Evolutionary conservation across 2,888 invertebrate genomes (phyloP), one percentile per base, ranked within the genome.

Genomic region (Melanostoma scalare): DNA sequence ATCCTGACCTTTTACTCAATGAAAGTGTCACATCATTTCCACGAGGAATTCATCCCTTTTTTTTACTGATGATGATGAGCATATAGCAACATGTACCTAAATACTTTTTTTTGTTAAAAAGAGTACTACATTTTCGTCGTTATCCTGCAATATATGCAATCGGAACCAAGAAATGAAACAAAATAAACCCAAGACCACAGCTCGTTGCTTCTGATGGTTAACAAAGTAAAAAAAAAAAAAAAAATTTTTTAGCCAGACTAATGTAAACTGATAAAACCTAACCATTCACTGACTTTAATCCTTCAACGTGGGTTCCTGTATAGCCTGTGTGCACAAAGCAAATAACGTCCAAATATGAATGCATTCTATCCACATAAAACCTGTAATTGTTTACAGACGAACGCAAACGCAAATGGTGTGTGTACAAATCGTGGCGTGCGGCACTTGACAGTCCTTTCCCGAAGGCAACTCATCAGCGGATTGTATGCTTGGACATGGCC

Each of bases 371-470:
- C 48, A 50, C 44, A 55, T 35, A 75, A 63, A 50, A 75, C 80
- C 69, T 69, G 69, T 67, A 55, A 72, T 81, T 82, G 82, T 78
- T 77, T 74, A 58, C 82, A 35, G 69, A 38, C 44, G 31, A 67
- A 46, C 61, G 52, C 52, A 65, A 52, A 42, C 67, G 31, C 20
- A 20, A 20, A 42, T 55, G 38, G 46, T 61, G 38, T 76, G 69
- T 78, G 48, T 71, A 79, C 60, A 67, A 65, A 65, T 75, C 79
- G 74, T 79, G 79, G 84, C 84, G 79, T 84, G 84, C 79, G 74
- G 84, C 84, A 84, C 71, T 79, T 69, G 78, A 46, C 42, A 72
- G 69, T 73, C 73, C 69, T 69, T 81, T 65, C 4, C 20, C 42
- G 48, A 50, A 63, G 68, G 67, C 53, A 38, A 78, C 20, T 56